Conservation (phyloP, 2,888 invertebrate genomes). For the Polydrusus pterygomalis region DNA sequence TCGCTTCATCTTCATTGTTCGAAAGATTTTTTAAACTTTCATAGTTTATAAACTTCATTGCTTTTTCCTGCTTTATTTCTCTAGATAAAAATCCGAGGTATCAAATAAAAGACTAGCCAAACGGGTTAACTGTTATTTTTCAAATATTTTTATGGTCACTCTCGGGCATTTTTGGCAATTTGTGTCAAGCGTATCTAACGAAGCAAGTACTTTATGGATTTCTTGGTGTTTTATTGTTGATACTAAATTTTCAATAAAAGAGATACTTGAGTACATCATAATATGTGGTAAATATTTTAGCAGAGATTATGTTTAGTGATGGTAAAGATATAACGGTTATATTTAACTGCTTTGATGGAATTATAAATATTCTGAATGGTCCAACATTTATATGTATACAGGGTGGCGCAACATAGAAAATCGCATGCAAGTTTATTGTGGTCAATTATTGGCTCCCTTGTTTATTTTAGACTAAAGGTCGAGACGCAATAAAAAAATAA, state of each 20-base stretch:
- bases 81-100: conserved; percentile 47
- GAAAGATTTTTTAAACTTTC: no score
- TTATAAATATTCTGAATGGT: no score
- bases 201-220: conserved; percentile 54
- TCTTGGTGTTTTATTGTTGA: conserved; percentile 55
- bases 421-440: no score
- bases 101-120: conserved; percentile 43
- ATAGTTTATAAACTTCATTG: no score
- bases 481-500: no score
- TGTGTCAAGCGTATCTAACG: conserved; percentile 56
- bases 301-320: neutral
- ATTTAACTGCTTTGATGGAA: no score
- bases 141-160: conserved; percentile 54
- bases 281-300: conserved; percentile 6
- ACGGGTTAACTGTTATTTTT: conserved; percentile 53
- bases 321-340: neutral
- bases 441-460: no score
- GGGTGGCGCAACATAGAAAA: no score
- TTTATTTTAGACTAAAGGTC: no score
- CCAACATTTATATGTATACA: no score
- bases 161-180: conserved; percentile 56
- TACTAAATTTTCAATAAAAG: conserved; percentile 54
- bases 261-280: conserved; percentile 21
- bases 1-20: no score
- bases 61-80: no score